A percentile compares a stretch with the other conserved stretches of the same genome.
Evolutionary conservation across 2,888 invertebrate genomes (phyloP).

Genomic region (Erannis defoliaria): DNA sequence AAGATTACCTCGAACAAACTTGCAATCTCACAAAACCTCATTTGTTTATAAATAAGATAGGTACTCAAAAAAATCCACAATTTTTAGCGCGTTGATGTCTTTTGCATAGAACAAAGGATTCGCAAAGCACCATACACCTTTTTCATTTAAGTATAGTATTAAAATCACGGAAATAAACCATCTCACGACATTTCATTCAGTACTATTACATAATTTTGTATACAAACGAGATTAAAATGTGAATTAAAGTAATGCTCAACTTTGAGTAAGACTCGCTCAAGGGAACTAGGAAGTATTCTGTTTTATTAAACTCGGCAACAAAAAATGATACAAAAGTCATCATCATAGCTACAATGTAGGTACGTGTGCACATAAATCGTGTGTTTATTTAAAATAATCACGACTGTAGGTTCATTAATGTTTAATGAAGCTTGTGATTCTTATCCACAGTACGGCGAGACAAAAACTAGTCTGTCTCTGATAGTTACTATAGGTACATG

Average conservation of each 20-base stretch:
- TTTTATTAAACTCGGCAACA: slow-evolving; percentile 53
- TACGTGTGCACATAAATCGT: slow-evolving; percentile 48
- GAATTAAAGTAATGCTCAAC: slow-evolving; percentile 41
- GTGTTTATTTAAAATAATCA: slow-evolving; percentile 69
- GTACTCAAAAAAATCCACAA: not conserved
- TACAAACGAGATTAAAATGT: slow-evolving; percentile 26
- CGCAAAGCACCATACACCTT: not conserved
- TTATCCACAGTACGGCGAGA: slow-evolving; percentile 64
- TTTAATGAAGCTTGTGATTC: slow-evolving; percentile 67
- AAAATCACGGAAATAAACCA: too few species aligned
- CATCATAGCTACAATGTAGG: slow-evolving; percentile 41
- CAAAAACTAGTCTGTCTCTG: slow-evolving; percentile 68
- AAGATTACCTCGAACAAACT: too few species aligned
- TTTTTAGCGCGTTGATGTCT: slow-evolving; percentile 31
- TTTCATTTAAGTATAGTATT: too few species aligned
- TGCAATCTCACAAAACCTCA: too few species aligned
- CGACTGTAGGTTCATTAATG: slow-evolving; percentile 67
- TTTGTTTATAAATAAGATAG: not conserved
- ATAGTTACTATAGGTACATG: slow-evolving; percentile 60
- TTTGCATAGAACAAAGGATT: slow-evolving; percentile 23
- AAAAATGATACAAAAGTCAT: slow-evolving; percentile 60
- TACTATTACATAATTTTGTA: not conserved
- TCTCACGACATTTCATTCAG: not conserved
- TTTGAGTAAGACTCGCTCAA: slow-evolving; percentile 55
- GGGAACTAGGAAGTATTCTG: slow-evolving; percentile 72